Evolutionary conservation across 2,113 vertebrate species (phyloP).

Genomic region (Hydrolagus affinis): DNA sequence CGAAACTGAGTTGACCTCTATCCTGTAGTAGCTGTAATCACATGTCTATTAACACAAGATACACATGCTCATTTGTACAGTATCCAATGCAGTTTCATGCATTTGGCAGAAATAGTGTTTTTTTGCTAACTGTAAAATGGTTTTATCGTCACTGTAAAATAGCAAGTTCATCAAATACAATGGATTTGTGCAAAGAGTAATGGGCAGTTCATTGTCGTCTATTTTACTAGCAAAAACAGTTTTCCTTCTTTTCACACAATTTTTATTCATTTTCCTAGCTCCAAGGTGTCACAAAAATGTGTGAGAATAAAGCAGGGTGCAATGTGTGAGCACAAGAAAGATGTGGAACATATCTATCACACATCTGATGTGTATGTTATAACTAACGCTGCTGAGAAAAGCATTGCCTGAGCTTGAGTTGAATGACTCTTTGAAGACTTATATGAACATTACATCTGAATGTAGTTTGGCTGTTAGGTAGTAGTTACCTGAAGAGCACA

Average conservation of each 20-base stretch:
- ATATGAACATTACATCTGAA: constrained; percentile 1
- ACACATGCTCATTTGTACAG: background rate
- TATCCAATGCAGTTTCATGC: background rate
- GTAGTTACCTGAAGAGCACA: background rate
- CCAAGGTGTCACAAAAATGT: background rate
- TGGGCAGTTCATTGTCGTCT: background rate
- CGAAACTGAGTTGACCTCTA: background rate
- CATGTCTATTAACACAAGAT: background rate
- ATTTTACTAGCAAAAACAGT: background rate
- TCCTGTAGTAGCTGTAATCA: background rate
- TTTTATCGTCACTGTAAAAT: too few relatives aligned
- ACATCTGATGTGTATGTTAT: constrained; percentile 11
- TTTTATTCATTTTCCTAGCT: constrained; percentile 14
- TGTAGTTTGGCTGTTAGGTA: background rate
- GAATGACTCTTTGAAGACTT: background rate
- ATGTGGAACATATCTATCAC: constrained; percentile 11
- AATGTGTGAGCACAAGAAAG: background rate
- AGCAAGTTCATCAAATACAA: background rate
- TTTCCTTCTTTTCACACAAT: background rate
- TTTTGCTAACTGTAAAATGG: background rate
- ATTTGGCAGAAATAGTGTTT: background rate
- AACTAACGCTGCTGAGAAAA: background rate
- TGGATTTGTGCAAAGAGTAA: background rate
- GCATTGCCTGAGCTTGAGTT: background rate
- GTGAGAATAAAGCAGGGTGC: background rate